Percentiles rank a stretch among this genome's conserved stretches.
Evolutionary conservation across 2,888 invertebrate genomes (phyloP).

Genomic region (Sepioteuthis lessoniana): DNA sequence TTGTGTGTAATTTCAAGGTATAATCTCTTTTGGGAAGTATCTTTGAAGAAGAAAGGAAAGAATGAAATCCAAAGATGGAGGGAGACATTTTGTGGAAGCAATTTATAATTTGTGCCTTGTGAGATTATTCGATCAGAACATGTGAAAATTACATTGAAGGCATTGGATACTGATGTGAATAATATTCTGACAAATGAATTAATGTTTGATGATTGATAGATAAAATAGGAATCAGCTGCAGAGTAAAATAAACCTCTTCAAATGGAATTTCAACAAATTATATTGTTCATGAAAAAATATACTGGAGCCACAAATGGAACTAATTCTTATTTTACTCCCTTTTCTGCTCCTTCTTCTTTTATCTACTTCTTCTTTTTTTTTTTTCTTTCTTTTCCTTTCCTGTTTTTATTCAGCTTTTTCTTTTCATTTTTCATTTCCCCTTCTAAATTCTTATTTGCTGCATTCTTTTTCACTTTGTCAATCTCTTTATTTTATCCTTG

Average conservation of each 20-base stretch:
- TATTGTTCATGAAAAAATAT: not conserved
- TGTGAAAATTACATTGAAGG: not conserved
- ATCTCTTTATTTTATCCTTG: not conserved
- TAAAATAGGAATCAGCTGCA: not conserved
- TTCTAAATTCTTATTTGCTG: not conserved
- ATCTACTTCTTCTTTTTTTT: no score
- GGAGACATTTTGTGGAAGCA: not conserved
- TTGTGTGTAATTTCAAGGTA: not conserved
- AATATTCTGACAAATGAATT: not conserved
- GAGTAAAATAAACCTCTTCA: not conserved
- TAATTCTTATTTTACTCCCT: no score
- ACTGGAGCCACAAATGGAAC: not conserved
- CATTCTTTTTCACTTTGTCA: not conserved
- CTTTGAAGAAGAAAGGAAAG: not conserved
- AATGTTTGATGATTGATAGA: not conserved
- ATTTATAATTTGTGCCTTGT: not conserved
- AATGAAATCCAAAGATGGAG: not conserved
- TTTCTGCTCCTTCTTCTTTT: no score
- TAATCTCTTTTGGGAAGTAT: not conserved
- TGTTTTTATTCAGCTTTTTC: not conserved
- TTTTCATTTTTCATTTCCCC: not conserved
- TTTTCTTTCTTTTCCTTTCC: not conserved
- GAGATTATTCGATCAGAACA: not conserved
- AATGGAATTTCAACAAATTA: not conserved
- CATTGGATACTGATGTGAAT: not conserved